Evolutionary conservation across 2,797 vertebrate species (phyloP).

Genomic region (Melanogrammus aeglefinus): DNA sequence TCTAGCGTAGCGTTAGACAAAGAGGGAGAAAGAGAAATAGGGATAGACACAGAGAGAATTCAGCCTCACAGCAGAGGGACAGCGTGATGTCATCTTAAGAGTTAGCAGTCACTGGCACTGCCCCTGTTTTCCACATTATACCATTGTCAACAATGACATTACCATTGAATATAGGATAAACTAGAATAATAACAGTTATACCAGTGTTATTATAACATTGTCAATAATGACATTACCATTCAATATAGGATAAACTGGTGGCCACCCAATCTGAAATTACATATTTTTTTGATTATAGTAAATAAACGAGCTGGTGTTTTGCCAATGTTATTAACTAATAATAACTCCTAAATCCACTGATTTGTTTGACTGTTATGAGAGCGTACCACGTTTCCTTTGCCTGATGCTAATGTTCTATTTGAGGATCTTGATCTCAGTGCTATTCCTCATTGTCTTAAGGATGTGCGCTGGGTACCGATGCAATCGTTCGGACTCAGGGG

Average conservation of each 20-base stretch:
- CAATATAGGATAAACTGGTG: not conserved
- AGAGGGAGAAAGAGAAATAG: not conserved
- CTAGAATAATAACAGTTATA: no score
- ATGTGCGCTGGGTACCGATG: not conserved
- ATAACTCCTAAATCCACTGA: not conserved
- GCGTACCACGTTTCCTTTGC: no score
- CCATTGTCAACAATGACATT: no score
- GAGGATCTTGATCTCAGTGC: not conserved
- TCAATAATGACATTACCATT: no score
- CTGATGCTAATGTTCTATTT: not conserved
- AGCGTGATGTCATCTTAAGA: not conserved
- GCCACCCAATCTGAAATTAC: not conserved
- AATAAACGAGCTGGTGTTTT: not conserved
- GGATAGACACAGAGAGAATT: conserved; percentile 3
- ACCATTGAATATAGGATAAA: no score
- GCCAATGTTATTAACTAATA: not conserved
- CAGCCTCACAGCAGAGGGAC: conserved; percentile 3
- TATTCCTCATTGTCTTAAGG: not conserved
- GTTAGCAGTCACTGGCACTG: not conserved
- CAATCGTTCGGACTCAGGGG: not conserved
- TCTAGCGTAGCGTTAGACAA: conserved; percentile 8
- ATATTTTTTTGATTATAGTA: not conserved
- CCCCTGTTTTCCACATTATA: not conserved
- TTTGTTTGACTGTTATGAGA: no score
- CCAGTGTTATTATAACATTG: no score